Evolutionary conservation across 2,888 invertebrate species (phyloP), one percentile per base, ranked within the genome.

Genomic region (Euclidia mi): DNA sequence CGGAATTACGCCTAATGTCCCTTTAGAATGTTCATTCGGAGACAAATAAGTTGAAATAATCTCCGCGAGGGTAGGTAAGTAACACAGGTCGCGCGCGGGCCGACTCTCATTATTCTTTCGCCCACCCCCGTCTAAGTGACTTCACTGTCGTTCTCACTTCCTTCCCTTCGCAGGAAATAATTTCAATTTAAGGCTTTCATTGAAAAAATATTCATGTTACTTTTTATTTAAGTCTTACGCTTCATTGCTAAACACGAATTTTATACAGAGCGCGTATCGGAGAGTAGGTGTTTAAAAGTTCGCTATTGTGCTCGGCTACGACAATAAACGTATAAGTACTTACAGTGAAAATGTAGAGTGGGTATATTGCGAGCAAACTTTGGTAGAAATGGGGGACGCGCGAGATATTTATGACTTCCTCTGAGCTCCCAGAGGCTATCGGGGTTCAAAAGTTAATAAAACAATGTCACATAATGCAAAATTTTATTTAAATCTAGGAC

Each of bases 331-430:
- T 78, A 75, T 76, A 68, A 70, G 64, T 48, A 75, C 65, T 58
- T 60, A 67, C 56, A 75, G 66, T 69, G 68, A 78, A 76, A 79
- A 74, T 74, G 64, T 74, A 76, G 71, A 74, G 65, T 56, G 60
- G 57, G 75, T 77, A 79, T 78, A 84, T 81, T 81, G 85, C 82
- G 83, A 81, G 84, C 82, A 84, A 89, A 89, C 84, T 89, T 88
- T 80, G 80, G 82, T 76, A 78, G 82, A 73, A 83, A 85, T 89
- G 84, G 84, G 81, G 87, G 87, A 85, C 86, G 87, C 86, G 87
- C 75, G 76, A 82, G 84, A 89, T 88, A 90, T 90, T 90, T 90
- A 90, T 82, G 88, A 83, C 90, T 89, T 90, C 90, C 90, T 84
- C 78, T 73, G 74, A 69, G 78, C 79, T 85, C 81, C 79, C 80